Conservation (phyloP, 1,140 invertebrate species). For the Drosophila murphyi region DNA sequence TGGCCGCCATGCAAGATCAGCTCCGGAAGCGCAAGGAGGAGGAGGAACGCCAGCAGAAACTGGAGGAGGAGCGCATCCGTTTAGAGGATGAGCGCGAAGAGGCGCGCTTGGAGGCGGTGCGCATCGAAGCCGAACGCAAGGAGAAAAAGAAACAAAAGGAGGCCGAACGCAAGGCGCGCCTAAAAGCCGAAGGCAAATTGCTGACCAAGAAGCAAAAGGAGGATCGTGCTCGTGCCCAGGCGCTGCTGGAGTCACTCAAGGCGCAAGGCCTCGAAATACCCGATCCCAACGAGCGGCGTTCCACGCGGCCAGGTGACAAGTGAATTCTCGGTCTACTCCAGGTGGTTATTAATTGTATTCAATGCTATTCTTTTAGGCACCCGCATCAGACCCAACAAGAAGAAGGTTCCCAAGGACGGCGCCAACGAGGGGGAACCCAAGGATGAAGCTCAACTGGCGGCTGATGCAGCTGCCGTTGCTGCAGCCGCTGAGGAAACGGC, state of each 20-base stretch:
- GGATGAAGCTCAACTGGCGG: constrained; percentile 85
- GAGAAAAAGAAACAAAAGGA: constrained; percentile 97
- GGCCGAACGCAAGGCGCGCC: constrained; percentile 95
- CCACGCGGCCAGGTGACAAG: constrained; percentile 86
- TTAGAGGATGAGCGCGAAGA: constrained; percentile 91
- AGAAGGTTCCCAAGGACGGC: constrained; percentile 84
- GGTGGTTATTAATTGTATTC: not conserved
- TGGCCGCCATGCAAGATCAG: constrained; percentile 94
- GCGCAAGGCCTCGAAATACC: constrained; percentile 92
- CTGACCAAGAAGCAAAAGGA: constrained; percentile 96
- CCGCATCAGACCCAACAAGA: constrained; percentile 90
- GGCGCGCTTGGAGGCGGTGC: constrained; percentile 90
- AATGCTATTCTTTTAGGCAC: constrained; percentile 84
- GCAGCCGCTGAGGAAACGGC: constrained; percentile 85
- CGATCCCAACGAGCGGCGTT: constrained; percentile 87
- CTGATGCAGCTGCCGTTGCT: constrained; percentile 63
- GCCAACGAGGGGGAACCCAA: constrained; percentile 84
- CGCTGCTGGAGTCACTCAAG: constrained; percentile 94
- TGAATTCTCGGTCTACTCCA: not conserved
- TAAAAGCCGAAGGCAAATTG: constrained; percentile 97
- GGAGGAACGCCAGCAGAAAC: constrained; percentile 90
- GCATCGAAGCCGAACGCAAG: constrained; percentile 94
- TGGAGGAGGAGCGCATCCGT: constrained; percentile 92
- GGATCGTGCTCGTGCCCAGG: constrained; percentile 93
- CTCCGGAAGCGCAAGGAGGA: constrained; percentile 95